These are phyloP conservation scores for Lasioglossum figueresi DNA, from an alignment of 2,888 invertebrate genomes.

Conservation along the genomic window DNA sequence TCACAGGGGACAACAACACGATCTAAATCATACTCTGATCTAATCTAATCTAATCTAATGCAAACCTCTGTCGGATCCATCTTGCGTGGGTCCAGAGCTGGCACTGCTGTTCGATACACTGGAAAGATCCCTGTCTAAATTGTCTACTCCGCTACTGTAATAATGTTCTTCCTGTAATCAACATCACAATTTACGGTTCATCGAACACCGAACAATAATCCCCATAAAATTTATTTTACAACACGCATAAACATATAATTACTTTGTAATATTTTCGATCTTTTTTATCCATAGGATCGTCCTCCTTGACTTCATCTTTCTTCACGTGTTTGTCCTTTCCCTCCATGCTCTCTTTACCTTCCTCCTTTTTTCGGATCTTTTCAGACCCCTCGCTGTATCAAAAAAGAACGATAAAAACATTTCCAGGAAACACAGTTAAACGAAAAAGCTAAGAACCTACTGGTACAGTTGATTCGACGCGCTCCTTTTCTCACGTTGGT, in stretches of 20 bases:
- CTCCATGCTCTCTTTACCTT: conserved; percentile 82
- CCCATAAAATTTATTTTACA: not conserved
- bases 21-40: not conserved
- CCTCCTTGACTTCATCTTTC: conserved; percentile 85
- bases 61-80: conserved; percentile 85
- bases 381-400: conserved; percentile 76
- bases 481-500: conserved; percentile 80
- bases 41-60: conserved; percentile 8
- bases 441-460: conserved; percentile 75
- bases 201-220: not conserved
- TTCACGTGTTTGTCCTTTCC: conserved; percentile 84
- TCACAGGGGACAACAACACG: conserved; percentile 12
- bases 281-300: conserved; percentile 85
- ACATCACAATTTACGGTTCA: not conserved
- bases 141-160: conserved; percentile 84
- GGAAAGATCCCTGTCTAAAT: conserved; percentile 85
- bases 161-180: conserved; percentile 85
- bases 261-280: conserved; percentile 86
- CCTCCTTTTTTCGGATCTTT: conserved; percentile 80
- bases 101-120: conserved; percentile 84
- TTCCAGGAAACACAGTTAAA: not conserved
- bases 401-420: not conserved
- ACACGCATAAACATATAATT: conserved; percentile 76
- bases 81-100: conserved; percentile 82
- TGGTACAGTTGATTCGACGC: conserved; percentile 79